Percentiles rank a stretch among this genome's conserved stretches.
Evolutionary conservation across 2,797 vertebrate genomes (phyloP).

Genomic region (Sebastes cheni): DNA sequence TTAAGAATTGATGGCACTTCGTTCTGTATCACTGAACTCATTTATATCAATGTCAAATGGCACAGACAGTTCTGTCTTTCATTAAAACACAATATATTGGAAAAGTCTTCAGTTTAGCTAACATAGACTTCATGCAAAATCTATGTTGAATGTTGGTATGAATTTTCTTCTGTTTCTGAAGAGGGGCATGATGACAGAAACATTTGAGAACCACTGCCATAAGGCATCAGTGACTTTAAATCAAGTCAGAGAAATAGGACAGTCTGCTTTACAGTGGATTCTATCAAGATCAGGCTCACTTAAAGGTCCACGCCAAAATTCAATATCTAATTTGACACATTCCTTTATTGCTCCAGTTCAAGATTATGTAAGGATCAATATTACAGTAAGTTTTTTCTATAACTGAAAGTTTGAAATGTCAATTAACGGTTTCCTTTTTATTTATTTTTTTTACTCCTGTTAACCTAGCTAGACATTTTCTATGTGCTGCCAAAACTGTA

Average conservation of each 20-base stretch:
- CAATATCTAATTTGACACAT: background rate
- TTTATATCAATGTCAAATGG: background rate
- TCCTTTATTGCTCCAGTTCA: background rate
- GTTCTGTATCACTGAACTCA: background rate
- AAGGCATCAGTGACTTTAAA: background rate
- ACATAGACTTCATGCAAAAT: background rate
- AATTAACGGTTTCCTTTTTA: background rate
- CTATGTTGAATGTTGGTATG: background rate
- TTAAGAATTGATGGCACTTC: background rate
- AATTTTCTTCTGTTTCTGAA: background rate
- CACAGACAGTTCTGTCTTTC: background rate
- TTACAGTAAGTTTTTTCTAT: too few relatives aligned
- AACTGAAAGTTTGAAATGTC: background rate
- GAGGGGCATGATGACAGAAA: background rate
- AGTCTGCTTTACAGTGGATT: background rate
- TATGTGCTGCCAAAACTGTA: background rate
- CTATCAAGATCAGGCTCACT: background rate
- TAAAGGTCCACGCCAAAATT: background rate
- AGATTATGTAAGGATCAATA: background rate
- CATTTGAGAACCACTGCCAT: background rate
- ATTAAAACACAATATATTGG: background rate
- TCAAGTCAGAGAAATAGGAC: background rate
- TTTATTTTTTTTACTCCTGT: background rate
- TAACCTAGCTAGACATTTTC: background rate
- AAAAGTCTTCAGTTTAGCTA: background rate